Evolutionary conservation across 2,113 vertebrate genomes (phyloP).

Genomic region (Carassius gibelio): DNA sequence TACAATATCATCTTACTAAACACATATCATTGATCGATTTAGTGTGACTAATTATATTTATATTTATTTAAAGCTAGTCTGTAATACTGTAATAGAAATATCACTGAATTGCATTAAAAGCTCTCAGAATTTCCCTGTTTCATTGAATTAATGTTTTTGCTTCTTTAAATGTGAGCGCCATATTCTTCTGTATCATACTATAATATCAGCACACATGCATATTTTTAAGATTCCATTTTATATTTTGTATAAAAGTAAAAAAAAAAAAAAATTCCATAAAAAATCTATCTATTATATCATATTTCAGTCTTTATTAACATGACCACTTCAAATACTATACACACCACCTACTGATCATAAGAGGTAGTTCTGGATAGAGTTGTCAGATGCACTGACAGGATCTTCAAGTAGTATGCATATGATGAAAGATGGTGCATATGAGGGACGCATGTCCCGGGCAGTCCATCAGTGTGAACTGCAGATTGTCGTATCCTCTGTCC

Average conservation of each 20-base stretch:
- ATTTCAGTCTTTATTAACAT: background rate
- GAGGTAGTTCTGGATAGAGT: slow-evolving; percentile 13
- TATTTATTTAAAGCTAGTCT: background rate
- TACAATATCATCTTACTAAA: background rate
- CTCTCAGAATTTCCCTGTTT: no score
- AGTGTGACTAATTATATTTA: background rate
- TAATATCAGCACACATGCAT: no score
- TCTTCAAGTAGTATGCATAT: background rate
- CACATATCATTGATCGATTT: background rate
- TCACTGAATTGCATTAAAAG: no score
- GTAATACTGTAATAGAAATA: no score
- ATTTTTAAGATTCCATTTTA: no score
- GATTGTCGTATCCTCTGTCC: slow-evolving; percentile 65
- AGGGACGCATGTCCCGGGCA: slow-evolving; percentile 97
- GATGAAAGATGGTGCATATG: slow-evolving; percentile 87
- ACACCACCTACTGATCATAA: slow-evolving; percentile 40
- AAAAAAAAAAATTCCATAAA: no score
- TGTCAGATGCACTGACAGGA: background rate
- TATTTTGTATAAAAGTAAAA: no score
- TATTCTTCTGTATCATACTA: no score
- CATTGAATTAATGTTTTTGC: no score
- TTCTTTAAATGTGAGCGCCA: no score
- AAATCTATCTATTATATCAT: no score
- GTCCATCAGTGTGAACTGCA: slow-evolving; percentile 95
- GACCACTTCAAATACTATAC: background rate